These are phyloP conservation scores for Idaea biselata DNA, from an alignment of 2,888 invertebrate genomes.

Conservation along the genomic window DNA sequence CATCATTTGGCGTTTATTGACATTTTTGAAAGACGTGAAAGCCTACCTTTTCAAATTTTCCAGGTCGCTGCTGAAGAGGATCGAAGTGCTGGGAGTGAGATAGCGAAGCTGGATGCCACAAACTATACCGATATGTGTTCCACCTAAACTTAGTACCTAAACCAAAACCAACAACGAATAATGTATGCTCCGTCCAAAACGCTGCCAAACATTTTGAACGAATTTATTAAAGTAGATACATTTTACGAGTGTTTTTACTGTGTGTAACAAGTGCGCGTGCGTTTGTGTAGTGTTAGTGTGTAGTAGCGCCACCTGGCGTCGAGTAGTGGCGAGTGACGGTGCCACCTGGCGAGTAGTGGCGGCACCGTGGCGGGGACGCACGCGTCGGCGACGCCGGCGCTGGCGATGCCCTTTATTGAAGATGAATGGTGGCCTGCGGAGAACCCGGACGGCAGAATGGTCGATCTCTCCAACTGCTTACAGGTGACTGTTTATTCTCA, in stretches of 20 bases:
- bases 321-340: constrained; percentile 55
- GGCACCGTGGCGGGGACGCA: constrained; percentile 83
- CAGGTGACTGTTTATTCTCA: constrained; percentile 78
- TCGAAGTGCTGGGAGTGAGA: constrained; percentile 69
- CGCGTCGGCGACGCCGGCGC: constrained; percentile 82
- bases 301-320: constrained; percentile 14
- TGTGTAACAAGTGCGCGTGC: constrained; percentile 51
- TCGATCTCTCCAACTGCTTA: constrained; percentile 93
- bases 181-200: constrained; percentile 76
- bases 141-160: constrained; percentile 60
- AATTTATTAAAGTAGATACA: constrained; percentile 72
- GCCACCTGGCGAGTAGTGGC: constrained; percentile 63
- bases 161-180: constrained; percentile 63
- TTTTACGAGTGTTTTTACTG: constrained; percentile 51
- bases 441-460: constrained; percentile 94
- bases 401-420: constrained; percentile 97
- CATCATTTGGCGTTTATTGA: constrained; percentile 11
- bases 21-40: constrained; percentile 69
- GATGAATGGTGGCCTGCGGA: constrained; percentile 98
- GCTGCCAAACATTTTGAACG: constrained; percentile 74
- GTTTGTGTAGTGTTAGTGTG: constrained; percentile 35
- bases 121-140: constrained; percentile 66
- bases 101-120: constrained; percentile 61
- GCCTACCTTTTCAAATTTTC: constrained; percentile 62
- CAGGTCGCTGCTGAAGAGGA: constrained; percentile 78